phyloP scores from a whole-genome alignment of 2,888 invertebrate genomes.

The Mesorhabditis sp. region DNA sequence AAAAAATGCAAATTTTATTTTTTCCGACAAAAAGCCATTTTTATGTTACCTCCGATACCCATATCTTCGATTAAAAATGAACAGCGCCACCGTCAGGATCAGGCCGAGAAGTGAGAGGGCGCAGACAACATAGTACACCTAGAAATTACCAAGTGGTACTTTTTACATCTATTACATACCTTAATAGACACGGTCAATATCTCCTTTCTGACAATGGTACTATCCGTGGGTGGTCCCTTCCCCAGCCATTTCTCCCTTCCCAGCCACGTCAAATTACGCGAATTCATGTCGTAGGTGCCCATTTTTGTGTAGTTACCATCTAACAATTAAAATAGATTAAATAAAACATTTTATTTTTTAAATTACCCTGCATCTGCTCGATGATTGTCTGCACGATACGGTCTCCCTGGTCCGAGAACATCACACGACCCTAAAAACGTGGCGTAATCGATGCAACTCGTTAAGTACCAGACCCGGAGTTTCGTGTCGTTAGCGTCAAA shows the following conservation, averaged over 20 bases:
- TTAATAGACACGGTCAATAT: conserved; percentile 46
- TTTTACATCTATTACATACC: conserved; percentile 17
- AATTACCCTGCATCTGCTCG: conserved; percentile 76
- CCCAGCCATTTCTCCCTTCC: conserved; percentile 72
- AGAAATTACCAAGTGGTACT: no score
- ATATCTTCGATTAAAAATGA: conserved; percentile 87
- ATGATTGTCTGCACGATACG: conserved; percentile 96
- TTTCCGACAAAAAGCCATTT: neutral
- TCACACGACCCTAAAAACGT: conserved; percentile 79
- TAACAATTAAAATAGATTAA: conserved; percentile 33
- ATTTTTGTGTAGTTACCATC: conserved; percentile 88
- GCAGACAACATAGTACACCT: conserved; percentile 86
- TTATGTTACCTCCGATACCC: conserved; percentile 65
- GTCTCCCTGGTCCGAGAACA: conserved; percentile 91
- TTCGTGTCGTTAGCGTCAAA: neutral
- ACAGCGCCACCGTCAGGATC: conserved; percentile 76
- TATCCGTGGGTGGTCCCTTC: conserved; percentile 53
- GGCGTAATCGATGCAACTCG: neutral
- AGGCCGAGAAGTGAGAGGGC: conserved; percentile 84
- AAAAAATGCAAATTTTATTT: no score
- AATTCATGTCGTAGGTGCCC: conserved; percentile 92
- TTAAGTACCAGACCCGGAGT: no score
- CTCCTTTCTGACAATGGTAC: conserved; percentile 44
- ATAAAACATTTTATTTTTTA: neutral
- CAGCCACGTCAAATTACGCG: conserved; percentile 86